Conservation (phyloP, 2,113 vertebrate genomes). For the Anas platyrhynchos region DNA sequence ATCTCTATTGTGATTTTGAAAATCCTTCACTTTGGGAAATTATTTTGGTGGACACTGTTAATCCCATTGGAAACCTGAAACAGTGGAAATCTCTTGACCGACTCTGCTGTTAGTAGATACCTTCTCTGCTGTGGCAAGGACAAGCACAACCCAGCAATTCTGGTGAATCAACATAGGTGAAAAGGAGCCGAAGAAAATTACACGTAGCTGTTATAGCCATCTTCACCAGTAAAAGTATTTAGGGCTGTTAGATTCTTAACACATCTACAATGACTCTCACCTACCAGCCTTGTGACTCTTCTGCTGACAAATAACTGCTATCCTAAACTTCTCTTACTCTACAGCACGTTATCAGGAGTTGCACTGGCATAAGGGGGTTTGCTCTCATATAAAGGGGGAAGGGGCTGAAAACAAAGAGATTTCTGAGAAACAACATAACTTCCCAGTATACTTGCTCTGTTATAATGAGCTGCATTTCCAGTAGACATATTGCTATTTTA, state of each 20-base stretch:
- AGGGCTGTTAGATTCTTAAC: background rate
- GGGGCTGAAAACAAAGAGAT: background rate
- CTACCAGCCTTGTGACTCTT: background rate
- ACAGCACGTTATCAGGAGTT: background rate
- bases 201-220: background rate
- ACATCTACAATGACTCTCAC: background rate
- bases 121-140: background rate
- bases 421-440: background rate
- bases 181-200: background rate
- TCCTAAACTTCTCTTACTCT: background rate
- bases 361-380: background rate
- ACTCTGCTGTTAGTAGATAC: background rate
- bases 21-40: slow-evolving; percentile 14
- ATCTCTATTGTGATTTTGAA: background rate
- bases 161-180: background rate
- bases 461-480: background rate
- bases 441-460: background rate
- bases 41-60: background rate
- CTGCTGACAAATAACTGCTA: background rate
- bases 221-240: background rate
- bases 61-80: background rate
- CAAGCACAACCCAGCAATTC: background rate
- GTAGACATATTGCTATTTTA: background rate
- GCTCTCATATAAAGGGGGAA: background rate
- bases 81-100: background rate